phyloP scores from a whole-genome alignment of 1,140 invertebrate genomes.

The Polyergus mexicanus region DNA sequence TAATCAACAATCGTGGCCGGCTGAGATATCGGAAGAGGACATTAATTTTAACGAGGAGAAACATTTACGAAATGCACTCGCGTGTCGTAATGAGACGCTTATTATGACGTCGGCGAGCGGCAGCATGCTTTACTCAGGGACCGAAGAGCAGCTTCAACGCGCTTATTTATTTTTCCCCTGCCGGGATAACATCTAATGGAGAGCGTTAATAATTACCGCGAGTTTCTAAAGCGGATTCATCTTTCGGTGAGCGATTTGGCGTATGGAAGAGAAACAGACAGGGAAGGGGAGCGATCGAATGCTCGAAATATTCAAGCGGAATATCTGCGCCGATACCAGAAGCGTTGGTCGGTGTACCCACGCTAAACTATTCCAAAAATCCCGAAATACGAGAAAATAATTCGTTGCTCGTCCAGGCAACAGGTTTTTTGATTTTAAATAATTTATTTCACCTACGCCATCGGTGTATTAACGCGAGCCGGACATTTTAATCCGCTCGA shows the following conservation, averaged over 20 bases:
- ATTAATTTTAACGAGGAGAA: background rate
- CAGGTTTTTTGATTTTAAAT: slow-evolving; percentile 33
- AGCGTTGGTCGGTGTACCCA: background rate
- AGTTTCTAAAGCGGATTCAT: slow-evolving; percentile 74
- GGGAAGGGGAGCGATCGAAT: slow-evolving; percentile 24
- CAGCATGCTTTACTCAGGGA: background rate
- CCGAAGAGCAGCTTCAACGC: no score
- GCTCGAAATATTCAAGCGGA: slow-evolving; percentile 56
- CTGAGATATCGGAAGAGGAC: background rate
- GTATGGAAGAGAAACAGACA: background rate
- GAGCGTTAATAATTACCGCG: slow-evolving; percentile 72
- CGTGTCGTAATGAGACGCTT: slow-evolving; percentile 19
- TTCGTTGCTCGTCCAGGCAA: background rate
- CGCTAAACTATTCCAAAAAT: slow-evolving; percentile 51
- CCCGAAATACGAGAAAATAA: slow-evolving; percentile 62
- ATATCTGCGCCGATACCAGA: slow-evolving; percentile 27
- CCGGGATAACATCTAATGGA: slow-evolving; percentile 69
- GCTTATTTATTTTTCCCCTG: slow-evolving; percentile 19
- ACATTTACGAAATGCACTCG: background rate
- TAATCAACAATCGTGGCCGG: background rate
- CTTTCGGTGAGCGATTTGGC: slow-evolving; percentile 47
- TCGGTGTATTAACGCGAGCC: slow-evolving; percentile 15
- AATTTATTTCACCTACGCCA: slow-evolving; percentile 32
- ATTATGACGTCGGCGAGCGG: background rate
- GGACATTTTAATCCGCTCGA: slow-evolving; percentile 34